Evolutionary conservation across 2,888 invertebrate species (phyloP).

Genomic region (Agonopterix arenella): DNA sequence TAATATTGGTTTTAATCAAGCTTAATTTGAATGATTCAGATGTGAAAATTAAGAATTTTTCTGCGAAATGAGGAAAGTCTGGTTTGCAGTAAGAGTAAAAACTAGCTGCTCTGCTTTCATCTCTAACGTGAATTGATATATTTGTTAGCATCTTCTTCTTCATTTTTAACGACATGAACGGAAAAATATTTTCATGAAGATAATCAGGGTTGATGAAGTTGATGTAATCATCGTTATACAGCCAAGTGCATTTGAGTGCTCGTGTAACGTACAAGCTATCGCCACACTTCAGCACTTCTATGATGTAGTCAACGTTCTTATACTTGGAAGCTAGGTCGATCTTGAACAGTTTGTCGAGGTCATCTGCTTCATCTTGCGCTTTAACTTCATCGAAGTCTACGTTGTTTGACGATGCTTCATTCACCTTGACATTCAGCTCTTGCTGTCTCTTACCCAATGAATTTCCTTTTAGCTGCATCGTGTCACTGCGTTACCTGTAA

Average conservation of each 20-base stretch:
- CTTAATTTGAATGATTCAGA: conserved; percentile 36
- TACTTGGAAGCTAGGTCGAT: conserved; percentile 50
- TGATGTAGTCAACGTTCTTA: conserved; percentile 37
- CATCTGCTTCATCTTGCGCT: conserved; percentile 24
- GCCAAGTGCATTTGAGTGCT: conserved; percentile 44
- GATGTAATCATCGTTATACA: conserved; percentile 33
- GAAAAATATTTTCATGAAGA: conserved; percentile 40
- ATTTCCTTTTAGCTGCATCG: conserved; percentile 21
- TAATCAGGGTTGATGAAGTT: conserved; percentile 35
- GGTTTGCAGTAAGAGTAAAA: conserved; percentile 41
- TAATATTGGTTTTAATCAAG: conserved; percentile 15
- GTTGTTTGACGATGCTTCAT: conserved; percentile 19
- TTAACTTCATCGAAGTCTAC: conserved; percentile 27
- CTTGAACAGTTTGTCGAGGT: conserved; percentile 45
- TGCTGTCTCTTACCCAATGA: conserved; percentile 32
- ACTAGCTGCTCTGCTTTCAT: conserved; percentile 23
- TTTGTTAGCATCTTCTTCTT: conserved; percentile 37
- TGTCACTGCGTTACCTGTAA: background rate
- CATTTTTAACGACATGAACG: conserved; percentile 49
- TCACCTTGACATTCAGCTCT: conserved; percentile 34
- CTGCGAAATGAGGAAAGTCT: conserved; percentile 25
- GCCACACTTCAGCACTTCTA: conserved; percentile 41
- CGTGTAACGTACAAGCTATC: conserved; percentile 42
- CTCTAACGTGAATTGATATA: conserved; percentile 28
- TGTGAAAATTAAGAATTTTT: conserved; percentile 39